These are phyloP conservation scores for Leucophenga montana DNA, from an alignment of 2,888 invertebrate genomes.

Conservation along the genomic window DNA sequence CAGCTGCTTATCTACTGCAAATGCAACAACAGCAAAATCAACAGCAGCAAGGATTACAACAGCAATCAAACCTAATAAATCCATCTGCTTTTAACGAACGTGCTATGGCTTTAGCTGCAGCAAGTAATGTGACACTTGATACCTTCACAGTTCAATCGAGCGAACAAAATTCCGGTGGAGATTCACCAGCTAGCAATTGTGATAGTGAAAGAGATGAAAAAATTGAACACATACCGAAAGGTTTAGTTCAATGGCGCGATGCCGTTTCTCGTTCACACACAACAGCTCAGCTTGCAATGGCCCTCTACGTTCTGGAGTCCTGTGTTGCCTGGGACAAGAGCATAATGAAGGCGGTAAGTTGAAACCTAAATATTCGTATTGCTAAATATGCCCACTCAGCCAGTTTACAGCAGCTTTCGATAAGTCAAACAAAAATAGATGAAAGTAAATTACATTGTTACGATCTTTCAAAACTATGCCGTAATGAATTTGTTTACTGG, in stretches of 20 bases:
- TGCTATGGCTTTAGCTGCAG: slow-evolving; percentile 67
- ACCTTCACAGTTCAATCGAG: slow-evolving; percentile 32
- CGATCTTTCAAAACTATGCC: no score
- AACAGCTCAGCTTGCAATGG: slow-evolving; percentile 92
- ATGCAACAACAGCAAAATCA: slow-evolving; percentile 69
- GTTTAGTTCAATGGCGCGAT: slow-evolving; percentile 90
- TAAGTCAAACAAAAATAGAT: no score
- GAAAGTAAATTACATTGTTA: no score
- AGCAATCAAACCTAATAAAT: slow-evolving; percentile 54
- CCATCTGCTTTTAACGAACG: slow-evolving; percentile 65
- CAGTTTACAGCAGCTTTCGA: no score
- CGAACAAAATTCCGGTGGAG: slow-evolving; percentile 65
- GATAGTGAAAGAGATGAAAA: slow-evolving; percentile 72
- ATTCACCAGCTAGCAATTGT: slow-evolving; percentile 71
- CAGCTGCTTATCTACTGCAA: slow-evolving; percentile 68
- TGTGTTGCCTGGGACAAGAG: slow-evolving; percentile 99
- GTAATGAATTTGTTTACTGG: no score
- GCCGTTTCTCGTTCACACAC: slow-evolving; percentile 88
- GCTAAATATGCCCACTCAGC: background rate
- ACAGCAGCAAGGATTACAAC: slow-evolving; percentile 62
- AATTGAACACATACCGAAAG: slow-evolving; percentile 74
- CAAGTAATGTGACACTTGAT: slow-evolving; percentile 49
- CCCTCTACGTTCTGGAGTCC: slow-evolving; percentile 89
- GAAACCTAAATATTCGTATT: background rate
- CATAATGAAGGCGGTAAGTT: slow-evolving; percentile 98